Base-by-base conservation (phyloP, 2,797 vertebrate species). In the Sebastes kiyomatsui region DNA sequence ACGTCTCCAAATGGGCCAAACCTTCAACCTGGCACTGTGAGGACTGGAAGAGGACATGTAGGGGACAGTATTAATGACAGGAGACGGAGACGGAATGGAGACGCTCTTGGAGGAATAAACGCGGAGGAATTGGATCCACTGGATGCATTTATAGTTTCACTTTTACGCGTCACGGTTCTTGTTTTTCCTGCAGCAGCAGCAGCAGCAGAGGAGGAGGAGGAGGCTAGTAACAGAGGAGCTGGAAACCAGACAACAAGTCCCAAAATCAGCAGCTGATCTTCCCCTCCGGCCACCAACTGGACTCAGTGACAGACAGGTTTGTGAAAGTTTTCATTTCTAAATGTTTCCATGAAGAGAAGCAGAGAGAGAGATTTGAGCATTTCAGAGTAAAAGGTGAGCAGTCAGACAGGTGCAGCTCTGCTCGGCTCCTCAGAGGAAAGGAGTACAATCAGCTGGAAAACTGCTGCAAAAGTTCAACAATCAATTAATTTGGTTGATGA, bases 1-100 rank as follows among this genome's bases (percentile, higher is more conserved):
- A 94, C 92, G 90, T 92, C 55, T n/a, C 56, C 75, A 58, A 25
- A 14, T 9, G 38, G 52, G 62, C 18, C 86, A 46, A 87, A 82
- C 69, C 80, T 86, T 76, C 77, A 86, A 74, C 42, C 69, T 28
- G 27, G 4, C 30, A n/a, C 77, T 55, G 3, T 3, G 55, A 5
- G 52, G 27, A 4, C 2, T 1, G 18, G 7, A 38, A 42, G 16
- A 46, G 58, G n/a, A 30, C 23, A 4, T 23, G 65, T 22, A 33
- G 62, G 62, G 66, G 79, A 52, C 58, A 30, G n/a, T n/a, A n/a
- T 18, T 32, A n/a, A 25, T 7, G 71, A 58, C 66, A 35, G 52
- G 11, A 30, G 27, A 9, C 18, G 8, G 49, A 52, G 20, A 52
- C 18, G 72, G 60, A 82, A 20, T 9, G 59, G 62, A 64, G 61